Base-by-base conservation (phyloP, 2,797 vertebrate species). In the Naso thynnoides region DNA sequence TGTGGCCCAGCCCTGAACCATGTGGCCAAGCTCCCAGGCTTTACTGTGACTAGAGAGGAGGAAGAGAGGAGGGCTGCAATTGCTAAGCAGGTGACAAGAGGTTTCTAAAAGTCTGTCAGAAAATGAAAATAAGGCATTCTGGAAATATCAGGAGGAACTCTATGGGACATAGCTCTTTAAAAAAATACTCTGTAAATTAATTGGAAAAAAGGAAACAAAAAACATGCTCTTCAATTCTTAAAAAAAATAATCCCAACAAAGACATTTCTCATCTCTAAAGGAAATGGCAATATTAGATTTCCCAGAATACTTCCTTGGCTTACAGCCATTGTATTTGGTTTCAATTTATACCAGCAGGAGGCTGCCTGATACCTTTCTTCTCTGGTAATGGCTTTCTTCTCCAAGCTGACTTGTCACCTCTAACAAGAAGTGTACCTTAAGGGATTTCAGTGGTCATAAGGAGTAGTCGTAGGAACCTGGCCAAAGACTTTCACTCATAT, bases 11-110 rank as follows among this genome's bases (percentile, higher is more conserved):
- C 78, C 84, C 83, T 81, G 83, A 82, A 91, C 87, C 94, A 94
- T 94, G 93, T 94, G 95, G 91, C 86, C 84, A 79, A 59, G 79
- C 91, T 95, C 94, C 93, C 94, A 94, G 91, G 91, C 86, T 84
- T 82, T 70, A 64, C 75, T 76, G 81, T 60, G 68, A 74, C 84
- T 52, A 71, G 74, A 78, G 70, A 70, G 63, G 64, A 81, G 80
- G 72, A 86, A 61, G 77, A 75, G 58, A 81, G 67, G 59, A 88
- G 65, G 70, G 62, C 84, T 85, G 76, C 79, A 79, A 78, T 86
- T 68, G 72, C 59, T 69, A 65, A 86, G 77, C 78, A 77, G 76
- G 70, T 65, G 75, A 81, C 24, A 26, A 82, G 74, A 39, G 56
- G 78, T 67, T 78, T 75, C 63, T 58, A 62, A 69, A 70, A 74